Conservation (phyloP, 2,797 vertebrate genomes). For the Pipistrellus pipistrellus region DNA sequence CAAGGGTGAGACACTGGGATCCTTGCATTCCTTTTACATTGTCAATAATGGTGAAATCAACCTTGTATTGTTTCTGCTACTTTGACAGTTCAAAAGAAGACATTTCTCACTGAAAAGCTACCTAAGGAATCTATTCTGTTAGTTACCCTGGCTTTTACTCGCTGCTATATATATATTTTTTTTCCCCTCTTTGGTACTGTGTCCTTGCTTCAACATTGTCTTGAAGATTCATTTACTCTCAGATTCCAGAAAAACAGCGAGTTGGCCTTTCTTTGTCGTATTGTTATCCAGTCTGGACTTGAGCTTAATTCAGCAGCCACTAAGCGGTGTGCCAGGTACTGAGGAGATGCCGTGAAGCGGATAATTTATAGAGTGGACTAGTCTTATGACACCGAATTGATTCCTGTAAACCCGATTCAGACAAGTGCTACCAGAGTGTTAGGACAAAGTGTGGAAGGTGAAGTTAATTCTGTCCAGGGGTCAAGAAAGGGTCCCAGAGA, state of each 20-base stretch:
- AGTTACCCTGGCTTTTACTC: neutral
- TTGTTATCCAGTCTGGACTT: neutral
- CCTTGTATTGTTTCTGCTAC: neutral
- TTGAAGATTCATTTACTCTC: neutral
- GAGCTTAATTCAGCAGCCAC: neutral
- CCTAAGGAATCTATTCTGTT: neutral
- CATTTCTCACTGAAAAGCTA: neutral
- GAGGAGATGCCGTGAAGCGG: neutral
- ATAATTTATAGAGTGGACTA: neutral
- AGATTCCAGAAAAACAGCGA: neutral
- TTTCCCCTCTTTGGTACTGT: neutral
- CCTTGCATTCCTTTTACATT: constrained; percentile 25
- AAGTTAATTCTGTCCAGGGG: constrained; percentile 35
- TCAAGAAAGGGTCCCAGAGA: constrained; percentile 13
- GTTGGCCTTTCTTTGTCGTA: neutral
- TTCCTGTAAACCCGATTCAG: too few species aligned
- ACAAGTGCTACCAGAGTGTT: neutral
- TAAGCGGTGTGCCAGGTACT: neutral
- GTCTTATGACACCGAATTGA: neutral
- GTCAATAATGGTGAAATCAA: neutral
- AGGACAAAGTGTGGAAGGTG: neutral
- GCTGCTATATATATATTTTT: neutral
- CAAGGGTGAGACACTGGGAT: neutral
- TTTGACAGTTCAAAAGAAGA: constrained; percentile 3
- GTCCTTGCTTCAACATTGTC: neutral